phyloP scores from a whole-genome alignment of 92 coral and sea anemone species.

The Nematostella vectensis region DNA sequence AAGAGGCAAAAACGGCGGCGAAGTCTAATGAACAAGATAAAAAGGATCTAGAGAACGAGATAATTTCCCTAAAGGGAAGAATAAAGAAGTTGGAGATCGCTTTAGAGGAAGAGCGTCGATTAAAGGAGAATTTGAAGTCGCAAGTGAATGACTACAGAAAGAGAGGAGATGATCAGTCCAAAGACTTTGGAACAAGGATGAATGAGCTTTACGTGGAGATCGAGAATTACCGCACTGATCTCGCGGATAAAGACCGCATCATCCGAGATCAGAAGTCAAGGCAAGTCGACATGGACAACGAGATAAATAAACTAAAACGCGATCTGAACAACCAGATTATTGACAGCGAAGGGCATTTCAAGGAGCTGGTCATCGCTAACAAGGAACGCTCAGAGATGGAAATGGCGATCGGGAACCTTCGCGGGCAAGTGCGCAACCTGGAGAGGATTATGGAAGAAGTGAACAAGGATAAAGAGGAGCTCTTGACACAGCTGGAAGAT shows the following conservation, averaged over 20 bases:
- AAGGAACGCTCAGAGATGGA: conserved; percentile 72
- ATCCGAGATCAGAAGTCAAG: conserved; percentile 49
- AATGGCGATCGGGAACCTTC: conserved; percentile 51
- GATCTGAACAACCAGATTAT: conserved; percentile 51
- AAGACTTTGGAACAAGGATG: conserved; percentile 63
- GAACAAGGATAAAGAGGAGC: conserved; percentile 61
- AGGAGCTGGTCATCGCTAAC: conserved; percentile 50
- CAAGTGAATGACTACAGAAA: conserved; percentile 60
- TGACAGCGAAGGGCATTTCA: conserved; percentile 38
- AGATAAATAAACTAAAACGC: conserved; percentile 37
- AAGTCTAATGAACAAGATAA: conserved; percentile 45
- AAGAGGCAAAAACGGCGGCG: conserved; percentile 39
- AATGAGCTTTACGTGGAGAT: conserved; percentile 54
- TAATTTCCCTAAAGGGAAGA: conserved; percentile 58
- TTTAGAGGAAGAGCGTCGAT: conserved; percentile 50
- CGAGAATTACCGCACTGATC: conserved; percentile 56
- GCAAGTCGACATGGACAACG: conserved; percentile 54
- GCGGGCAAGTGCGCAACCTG: conserved; percentile 61
- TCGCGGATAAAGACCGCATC: conserved; percentile 53
- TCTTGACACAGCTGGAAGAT: conserved; percentile 50
- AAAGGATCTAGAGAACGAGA: conserved; percentile 67
- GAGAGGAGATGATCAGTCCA: conserved; percentile 78
- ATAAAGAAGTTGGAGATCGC: conserved; percentile 63
- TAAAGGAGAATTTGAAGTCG: conserved; percentile 48
- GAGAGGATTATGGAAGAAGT: conserved; percentile 59